Base-by-base conservation (phyloP, 2,113 vertebrate species). In the Chelonoidis abingdonii region DNA sequence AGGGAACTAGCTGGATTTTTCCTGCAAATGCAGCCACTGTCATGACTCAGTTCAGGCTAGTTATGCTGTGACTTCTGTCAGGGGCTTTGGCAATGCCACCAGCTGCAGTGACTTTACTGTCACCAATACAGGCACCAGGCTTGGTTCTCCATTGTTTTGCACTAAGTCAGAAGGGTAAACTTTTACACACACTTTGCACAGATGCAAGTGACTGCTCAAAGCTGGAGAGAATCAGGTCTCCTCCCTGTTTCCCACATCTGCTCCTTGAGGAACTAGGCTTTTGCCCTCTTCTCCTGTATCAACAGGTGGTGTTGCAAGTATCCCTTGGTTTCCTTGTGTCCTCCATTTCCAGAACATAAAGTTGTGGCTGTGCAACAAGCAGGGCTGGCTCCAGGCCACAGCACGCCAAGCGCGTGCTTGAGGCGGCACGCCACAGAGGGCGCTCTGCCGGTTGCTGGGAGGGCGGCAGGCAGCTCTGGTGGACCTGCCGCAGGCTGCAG, bases 11-110 rank as follows among this genome's bases (percentile, higher is more conserved):
- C 24, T 4, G 22, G 47, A 8, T 89, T 59, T 91, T 81, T 27
- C 76, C 52, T 2, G 0, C 79, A 4, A 0, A 0, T 5, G 11
- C 8, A 86, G 49, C 56, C 84, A 78, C 86, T 22, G 54, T 38
- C 41, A 10, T 8, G 24, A 5, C 49, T 78, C 3, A n/a, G 38
- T 44, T 62, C 49, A 44, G 41, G 54, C 8, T 38, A 16, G n/a
- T 19, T 86, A 69, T 38, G 35, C 65, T 11, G 21, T 35, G 65
- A 41, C 44, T 91, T 50, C 84, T 93, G 50, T 29, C 38, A 72
- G 54, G 47, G 5, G 0, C 2, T 47, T 41, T 0, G 5, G 6
- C 8, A 11, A 44, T 38, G 13, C 12, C 84, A 38, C 69, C n/a
- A 75, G 19, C 38, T 75, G n/a, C n/a, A 41, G 8, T 75, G 8